Evolutionary conservation across 2,888 invertebrate genomes (phyloP).

Genomic region (Escarpia spicata): DNA sequence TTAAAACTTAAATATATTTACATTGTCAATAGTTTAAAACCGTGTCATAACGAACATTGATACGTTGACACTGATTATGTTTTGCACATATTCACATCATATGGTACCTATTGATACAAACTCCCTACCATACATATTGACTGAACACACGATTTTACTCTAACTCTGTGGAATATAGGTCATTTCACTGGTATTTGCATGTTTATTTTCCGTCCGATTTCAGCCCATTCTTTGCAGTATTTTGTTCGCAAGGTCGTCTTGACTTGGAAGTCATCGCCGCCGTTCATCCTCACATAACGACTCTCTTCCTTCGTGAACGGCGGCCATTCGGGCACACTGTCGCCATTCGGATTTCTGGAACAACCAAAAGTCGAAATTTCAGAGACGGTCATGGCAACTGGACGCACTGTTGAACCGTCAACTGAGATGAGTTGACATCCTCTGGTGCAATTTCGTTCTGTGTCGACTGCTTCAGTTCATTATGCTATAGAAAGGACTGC

Average conservation of each 20-base stretch:
- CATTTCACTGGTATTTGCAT: background rate
- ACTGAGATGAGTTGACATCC: background rate
- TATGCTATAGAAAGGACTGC: too few species aligned
- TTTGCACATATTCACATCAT: too few species aligned
- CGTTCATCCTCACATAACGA: conserved; percentile 36
- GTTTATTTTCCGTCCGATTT: conserved; percentile 6
- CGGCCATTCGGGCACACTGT: conserved; percentile 40
- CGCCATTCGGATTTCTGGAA: conserved; percentile 45
- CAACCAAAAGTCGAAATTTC: background rate
- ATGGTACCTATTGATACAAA: too few species aligned
- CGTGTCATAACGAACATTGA: too few species aligned
- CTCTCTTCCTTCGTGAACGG: background rate
- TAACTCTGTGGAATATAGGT: background rate
- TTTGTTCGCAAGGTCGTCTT: conserved; percentile 26
- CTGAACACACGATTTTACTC: too few species aligned
- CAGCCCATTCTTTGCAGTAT: conserved; percentile 36
- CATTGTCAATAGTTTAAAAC: too few species aligned
- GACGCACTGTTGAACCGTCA: background rate
- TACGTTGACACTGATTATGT: too few species aligned
- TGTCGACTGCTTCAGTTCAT: too few species aligned
- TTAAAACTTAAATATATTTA: too few species aligned
- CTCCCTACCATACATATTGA: too few species aligned
- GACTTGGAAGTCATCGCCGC: background rate
- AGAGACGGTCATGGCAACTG: background rate
- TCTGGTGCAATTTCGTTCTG: background rate